Evolutionary conservation across 2,888 invertebrate genomes (phyloP).

Genomic region (Ptilodon capucinus): DNA sequence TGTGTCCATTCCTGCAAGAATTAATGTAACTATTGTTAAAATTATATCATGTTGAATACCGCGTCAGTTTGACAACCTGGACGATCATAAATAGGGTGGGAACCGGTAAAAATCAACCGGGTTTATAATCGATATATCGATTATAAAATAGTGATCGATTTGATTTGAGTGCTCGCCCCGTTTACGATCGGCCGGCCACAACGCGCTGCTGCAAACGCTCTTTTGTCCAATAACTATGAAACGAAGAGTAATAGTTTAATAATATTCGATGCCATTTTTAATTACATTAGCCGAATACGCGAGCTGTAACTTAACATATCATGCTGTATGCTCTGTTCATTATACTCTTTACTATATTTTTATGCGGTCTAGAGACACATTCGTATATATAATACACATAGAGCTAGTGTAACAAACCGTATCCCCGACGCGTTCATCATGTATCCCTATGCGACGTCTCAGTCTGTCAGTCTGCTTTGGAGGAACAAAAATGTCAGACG

Average conservation of each 20-base stretch:
- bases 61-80: background rate
- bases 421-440: no score
- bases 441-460: no score
- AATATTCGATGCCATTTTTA: constrained; percentile 56
- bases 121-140: no score
- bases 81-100: background rate
- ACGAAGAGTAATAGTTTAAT: constrained; percentile 41
- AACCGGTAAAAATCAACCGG: background rate
- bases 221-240: constrained; percentile 45
- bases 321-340: constrained; percentile 48
- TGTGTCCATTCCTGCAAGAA: no score
- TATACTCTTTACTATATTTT: background rate
- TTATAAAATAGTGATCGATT: no score
- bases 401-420: no score
- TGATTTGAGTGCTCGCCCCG: background rate
- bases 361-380: background rate
- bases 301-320: constrained; percentile 65
- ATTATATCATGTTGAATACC: background rate
- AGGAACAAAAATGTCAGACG: no score
- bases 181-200: constrained; percentile 15
- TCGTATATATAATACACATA: background rate
- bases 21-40: no score
- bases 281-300: constrained; percentile 39
- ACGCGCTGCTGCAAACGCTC: constrained; percentile 36
- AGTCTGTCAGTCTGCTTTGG: no score